Percentiles rank a stretch among this genome's conserved stretches.
Conservation (phyloP, 1,140 invertebrate species). For the Bombus waltoni region DNA sequence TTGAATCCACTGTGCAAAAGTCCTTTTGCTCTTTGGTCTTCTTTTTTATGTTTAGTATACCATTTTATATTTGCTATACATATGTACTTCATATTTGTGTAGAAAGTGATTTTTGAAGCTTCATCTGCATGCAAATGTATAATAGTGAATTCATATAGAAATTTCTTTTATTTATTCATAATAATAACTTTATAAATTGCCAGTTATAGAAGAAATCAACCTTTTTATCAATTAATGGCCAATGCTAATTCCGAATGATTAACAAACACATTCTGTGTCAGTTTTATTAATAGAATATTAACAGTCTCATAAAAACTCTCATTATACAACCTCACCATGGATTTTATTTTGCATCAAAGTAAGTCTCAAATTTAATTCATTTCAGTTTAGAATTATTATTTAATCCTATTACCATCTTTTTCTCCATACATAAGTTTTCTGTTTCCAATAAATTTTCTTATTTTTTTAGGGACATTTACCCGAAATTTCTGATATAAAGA, state of each 20-base stretch:
- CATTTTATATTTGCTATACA: neutral
- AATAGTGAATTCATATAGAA: neutral
- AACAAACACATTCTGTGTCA: neutral
- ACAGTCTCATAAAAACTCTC: no score
- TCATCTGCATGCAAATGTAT: neutral
- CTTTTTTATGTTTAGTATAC: neutral
- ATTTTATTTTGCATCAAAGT: constrained; percentile 1
- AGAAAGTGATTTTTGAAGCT: neutral
- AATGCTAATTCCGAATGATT: neutral
- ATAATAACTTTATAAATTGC: neutral
- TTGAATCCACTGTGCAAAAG: neutral
- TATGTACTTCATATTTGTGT: neutral
- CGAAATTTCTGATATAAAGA: neutral
- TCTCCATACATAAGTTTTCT: neutral
- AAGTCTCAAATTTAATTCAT: neutral
- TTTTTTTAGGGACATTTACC: neutral
- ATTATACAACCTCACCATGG: neutral
- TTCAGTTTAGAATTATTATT: neutral
- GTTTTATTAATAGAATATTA: neutral
- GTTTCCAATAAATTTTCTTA: no score
- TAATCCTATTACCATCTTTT: neutral
- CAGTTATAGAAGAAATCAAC: neutral
- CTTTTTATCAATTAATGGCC: neutral
- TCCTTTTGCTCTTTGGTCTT: neutral
- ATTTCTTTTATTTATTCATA: neutral